Evolutionary conservation across 2,797 vertebrate genomes (phyloP), one percentile per base, ranked within the genome.

Genomic region (Microcaecilia unicolor): DNA sequence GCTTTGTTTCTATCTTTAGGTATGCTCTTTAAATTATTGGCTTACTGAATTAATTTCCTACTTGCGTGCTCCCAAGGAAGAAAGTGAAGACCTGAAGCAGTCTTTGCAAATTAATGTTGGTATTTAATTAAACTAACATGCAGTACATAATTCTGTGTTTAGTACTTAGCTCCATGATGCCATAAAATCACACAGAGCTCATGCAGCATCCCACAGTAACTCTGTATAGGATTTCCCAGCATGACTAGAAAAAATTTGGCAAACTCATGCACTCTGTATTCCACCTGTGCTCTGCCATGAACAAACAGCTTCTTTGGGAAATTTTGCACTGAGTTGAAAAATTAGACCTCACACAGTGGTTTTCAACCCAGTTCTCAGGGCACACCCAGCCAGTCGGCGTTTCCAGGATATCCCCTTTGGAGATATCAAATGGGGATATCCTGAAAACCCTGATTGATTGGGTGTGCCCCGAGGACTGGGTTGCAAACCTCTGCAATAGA

Each of bases 301-400:
- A 48, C 48, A 28, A 55, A 55, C 45, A n/a, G n/a, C 12, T 41
- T 53, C 51, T 59, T 42, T 53, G 33, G 52, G 21, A 59, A 62
- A 65, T 34, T 57, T 27, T 12, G 11, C 41, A 41, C 43, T 55
- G 53, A 60, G 59, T 55, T 47, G 52, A 55, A 68, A 53, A 38
- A 37, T 2, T 37, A 29, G n/a, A 40, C 22, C 11, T 48, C 26
- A 55, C 22, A 41, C 6, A n/a, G n/a, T n/a, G n/a, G n/a, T n/a
- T n/a, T n/a, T n/a, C n/a, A n/a, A n/a, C n/a, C n/a, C n/a, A n/a
- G n/a, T n/a, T n/a, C n/a, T n/a, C n/a, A n/a, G n/a, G n/a, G n/a
- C n/a, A n/a, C n/a, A n/a, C n/a, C n/a, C n/a, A n/a, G n/a, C n/a
- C n/a, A n/a, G n/a, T n/a, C n/a, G n/a, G n/a, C n/a, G n/a, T n/a